Base-by-base conservation (phyloP, 2,888 invertebrate genomes). In the Stegana nigrithorax region DNA sequence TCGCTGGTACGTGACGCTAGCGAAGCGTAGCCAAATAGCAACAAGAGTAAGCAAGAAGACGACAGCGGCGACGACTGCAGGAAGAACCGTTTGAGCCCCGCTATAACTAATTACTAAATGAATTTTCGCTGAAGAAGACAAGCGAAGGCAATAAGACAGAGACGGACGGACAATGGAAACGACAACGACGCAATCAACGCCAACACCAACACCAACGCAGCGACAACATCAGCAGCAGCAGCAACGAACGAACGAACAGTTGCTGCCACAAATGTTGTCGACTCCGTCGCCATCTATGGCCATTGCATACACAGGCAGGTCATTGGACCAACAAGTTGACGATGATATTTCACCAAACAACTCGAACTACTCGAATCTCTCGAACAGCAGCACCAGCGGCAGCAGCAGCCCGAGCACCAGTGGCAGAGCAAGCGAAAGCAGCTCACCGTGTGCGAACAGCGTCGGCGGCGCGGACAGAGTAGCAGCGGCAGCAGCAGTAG, bases 341-440 rank as follows among this genome's bases (percentile, higher is more conserved):
- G 64, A 70, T 21, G 65, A 65, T 58, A 67, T 68, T 36, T 75
- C 75, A 25, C 78, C 76, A 25, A 77, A 79, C 67, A 73, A 79
- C 64, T 76, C 80, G 59, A 73, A 78, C 64, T 78, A 78, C 55
- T 76, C 76, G 78, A 80, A 80, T 76, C 76, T 75, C 78, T 79
- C 77, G 14, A 76, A 75, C 55, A 78, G 65, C 60, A 78, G 64
- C 67, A 69, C 65, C 58, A 65, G 26, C 26, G 25, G 23, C 23
- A 27, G 23, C 27, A 25, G 26, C n/a, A 27, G 44, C 44, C 7
- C 44, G 17, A 44, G 51, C 27, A 12, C 47, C 21, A n/a, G 51
- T 51, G 51, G 26, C 14, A 10, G 14, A 14, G 8, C 44, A 17
- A 17, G 7, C n/a, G 17, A 44, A 8, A 44, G 44, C 17, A 14